These are phyloP conservation scores for Aphyosemion australe DNA, from an alignment of 2,113 vertebrate species.

Conservation along the genomic window DNA sequence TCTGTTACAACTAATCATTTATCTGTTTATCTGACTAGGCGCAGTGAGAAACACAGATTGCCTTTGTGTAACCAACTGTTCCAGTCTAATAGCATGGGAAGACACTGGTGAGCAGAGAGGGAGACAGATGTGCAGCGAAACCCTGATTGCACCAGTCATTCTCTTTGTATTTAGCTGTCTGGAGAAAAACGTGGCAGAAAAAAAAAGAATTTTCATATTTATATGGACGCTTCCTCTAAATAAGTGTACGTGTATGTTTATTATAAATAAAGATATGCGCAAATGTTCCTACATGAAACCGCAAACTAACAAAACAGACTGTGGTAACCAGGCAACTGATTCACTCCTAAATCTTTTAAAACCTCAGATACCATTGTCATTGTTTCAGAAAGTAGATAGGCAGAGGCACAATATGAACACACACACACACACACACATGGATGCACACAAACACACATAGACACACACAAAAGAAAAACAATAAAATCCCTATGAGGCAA, in stretches of 20 bases:
- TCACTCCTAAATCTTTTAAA: conserved; percentile 62
- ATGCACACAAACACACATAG: conserved; percentile 10
- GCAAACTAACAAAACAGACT: conserved; percentile 45
- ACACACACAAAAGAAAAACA: neutral
- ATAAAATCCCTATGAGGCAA: conserved; percentile 37
- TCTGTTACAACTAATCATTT: conserved; percentile 67
- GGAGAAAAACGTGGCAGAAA: conserved; percentile 52
- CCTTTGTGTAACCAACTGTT: conserved; percentile 59
- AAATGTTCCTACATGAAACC: conserved; percentile 19
- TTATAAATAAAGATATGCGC: conserved; percentile 1
- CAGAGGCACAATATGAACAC: conserved; percentile 13
- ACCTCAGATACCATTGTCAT: conserved; percentile 51
- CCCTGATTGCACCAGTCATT: conserved; percentile 12
- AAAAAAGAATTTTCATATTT: conserved; percentile 27
- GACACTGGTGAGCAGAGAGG: conserved; percentile 46
- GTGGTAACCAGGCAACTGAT: conserved; percentile 65
- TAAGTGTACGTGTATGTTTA: neutral
- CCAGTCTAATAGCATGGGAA: conserved; percentile 38
- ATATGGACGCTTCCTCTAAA: neutral
- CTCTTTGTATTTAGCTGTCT: conserved; percentile 22
- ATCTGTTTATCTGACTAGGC: conserved; percentile 65
- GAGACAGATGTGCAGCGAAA: conserved; percentile 49
- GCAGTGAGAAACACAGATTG: conserved; percentile 59
- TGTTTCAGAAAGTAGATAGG: conserved; percentile 50
- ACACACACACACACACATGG: neutral